These are phyloP conservation scores for Drosophila eugracilis DNA, from an alignment of 1,140 invertebrate genomes.

Conservation along the genomic window DNA sequence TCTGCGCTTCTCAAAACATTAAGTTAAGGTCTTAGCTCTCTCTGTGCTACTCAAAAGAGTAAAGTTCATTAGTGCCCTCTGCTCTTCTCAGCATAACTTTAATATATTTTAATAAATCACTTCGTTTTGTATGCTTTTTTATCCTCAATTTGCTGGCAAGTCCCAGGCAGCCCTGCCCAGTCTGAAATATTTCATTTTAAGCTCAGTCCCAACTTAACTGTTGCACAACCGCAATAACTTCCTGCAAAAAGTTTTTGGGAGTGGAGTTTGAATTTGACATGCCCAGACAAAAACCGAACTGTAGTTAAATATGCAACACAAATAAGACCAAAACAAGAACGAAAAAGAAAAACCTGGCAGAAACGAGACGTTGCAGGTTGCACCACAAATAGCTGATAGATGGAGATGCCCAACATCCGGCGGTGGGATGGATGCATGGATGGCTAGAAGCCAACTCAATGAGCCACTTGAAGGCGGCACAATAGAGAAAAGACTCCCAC, in stretches of 20 bases:
- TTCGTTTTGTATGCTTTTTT: not conserved
- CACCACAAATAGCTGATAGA: conserved; percentile 47
- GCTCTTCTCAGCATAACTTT: not conserved
- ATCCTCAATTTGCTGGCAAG: not conserved
- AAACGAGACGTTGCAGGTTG: conserved; percentile 13
- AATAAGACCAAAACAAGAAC: conserved; percentile 32
- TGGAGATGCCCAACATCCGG: conserved; percentile 46
- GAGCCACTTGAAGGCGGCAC: conserved; percentile 54
- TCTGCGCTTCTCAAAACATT: not conserved
- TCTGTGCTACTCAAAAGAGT: conserved; percentile 2
- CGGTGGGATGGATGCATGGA: conserved; percentile 12
- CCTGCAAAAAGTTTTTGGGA: conserved; percentile 27
- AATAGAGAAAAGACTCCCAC: conserved; percentile 23
- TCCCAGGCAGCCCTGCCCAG: not conserved
- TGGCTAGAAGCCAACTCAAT: conserved; percentile 39
- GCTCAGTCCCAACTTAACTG: not conserved
- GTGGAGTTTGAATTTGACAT: conserved; percentile 28
- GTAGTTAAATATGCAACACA: conserved; percentile 36
- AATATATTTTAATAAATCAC: conserved; percentile 1
- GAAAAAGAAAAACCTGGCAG: conserved; percentile 6
- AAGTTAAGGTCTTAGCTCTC: not conserved
- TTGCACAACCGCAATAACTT: conserved; percentile 29
- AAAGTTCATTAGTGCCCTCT: not conserved
- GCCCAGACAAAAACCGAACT: conserved; percentile 23
- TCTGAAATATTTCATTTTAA: not conserved